Evolutionary conservation across 1,140 invertebrate species (phyloP).

Genomic region (Drosophila fuyamai): DNA sequence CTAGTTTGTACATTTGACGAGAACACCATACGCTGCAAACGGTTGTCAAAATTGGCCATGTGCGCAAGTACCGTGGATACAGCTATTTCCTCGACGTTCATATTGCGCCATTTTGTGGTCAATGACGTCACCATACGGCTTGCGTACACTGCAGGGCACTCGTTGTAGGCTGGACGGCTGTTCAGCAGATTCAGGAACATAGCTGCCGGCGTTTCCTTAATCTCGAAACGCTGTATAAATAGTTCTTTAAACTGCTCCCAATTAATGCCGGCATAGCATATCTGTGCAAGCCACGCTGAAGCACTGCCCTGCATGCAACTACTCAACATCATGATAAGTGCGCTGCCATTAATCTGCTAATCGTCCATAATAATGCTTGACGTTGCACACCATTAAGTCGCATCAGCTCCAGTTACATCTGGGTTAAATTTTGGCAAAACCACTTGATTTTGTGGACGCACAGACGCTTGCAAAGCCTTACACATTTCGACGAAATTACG

Average conservation of each 20-base stretch:
- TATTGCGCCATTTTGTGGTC: conserved; percentile 8
- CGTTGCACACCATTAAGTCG: too few relatives aligned
- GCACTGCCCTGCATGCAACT: conserved; percentile 12
- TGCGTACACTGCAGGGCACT: conserved; percentile 8
- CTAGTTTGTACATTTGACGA: too few relatives aligned
- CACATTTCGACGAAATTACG: conserved; percentile 3
- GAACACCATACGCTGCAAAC: too few relatives aligned
- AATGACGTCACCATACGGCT: not conserved
- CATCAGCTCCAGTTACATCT: too few relatives aligned
- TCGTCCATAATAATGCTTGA: not conserved
- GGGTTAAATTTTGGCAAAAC: too few relatives aligned
- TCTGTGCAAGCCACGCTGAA: too few relatives aligned
- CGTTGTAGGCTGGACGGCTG: conserved; percentile 13
- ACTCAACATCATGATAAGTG: conserved; percentile 2
- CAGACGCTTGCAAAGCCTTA: conserved; percentile 10
- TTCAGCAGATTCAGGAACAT: conserved; percentile 21
- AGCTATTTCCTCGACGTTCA: conserved; percentile 14
- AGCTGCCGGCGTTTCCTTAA: too few relatives aligned
- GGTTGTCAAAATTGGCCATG: too few relatives aligned
- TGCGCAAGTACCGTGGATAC: too few relatives aligned
- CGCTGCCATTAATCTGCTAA: conserved; percentile 10
- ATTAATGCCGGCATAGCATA: too few relatives aligned
- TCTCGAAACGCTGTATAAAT: too few relatives aligned
- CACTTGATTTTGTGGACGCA: too few relatives aligned
- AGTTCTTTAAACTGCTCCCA: not conserved